phyloP scores from a whole-genome alignment of 2,797 vertebrate species.

The Platyrinchus mystaceus region DNA sequence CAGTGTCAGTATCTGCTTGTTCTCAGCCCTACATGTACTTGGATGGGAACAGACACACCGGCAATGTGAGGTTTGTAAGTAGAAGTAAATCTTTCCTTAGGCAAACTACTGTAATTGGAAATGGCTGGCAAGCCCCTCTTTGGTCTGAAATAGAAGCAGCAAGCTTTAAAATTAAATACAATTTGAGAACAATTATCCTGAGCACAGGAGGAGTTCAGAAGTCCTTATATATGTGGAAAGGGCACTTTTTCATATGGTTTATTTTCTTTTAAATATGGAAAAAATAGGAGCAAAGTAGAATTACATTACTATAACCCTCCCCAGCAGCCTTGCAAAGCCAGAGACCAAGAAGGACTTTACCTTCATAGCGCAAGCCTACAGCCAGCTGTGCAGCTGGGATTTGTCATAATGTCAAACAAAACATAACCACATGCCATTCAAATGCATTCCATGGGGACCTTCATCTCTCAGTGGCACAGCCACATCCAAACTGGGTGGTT shows the following conservation, averaged over 20 bases:
- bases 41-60: neutral
- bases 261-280: neutral
- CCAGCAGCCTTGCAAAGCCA: neutral
- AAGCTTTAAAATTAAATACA: slow-evolving; percentile 23
- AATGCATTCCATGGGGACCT: neutral
- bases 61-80: neutral
- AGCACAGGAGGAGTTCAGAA: neutral
- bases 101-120: neutral
- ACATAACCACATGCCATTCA: neutral
- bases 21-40: neutral
- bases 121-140: neutral
- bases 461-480: neutral
- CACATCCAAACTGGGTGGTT: neutral
- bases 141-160: slow-evolving; percentile 3
- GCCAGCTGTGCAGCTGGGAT: neutral
- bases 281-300: slow-evolving; percentile 5
- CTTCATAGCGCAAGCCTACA: neutral
- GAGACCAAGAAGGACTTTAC: neutral
- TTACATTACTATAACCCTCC: neutral
- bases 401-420: slow-evolving; percentile 7
- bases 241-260: neutral
- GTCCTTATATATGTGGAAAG: neutral
- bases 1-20: neutral
- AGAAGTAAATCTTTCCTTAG: neutral
- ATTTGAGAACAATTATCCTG: slow-evolving; percentile 10